A percentile compares a stretch with the other conserved stretches of the same genome.
Evolutionary conservation across 35 echinoderm and acorn worm genomes (phyloP).

Genomic region (Apostichopus parvimensis): DNA sequence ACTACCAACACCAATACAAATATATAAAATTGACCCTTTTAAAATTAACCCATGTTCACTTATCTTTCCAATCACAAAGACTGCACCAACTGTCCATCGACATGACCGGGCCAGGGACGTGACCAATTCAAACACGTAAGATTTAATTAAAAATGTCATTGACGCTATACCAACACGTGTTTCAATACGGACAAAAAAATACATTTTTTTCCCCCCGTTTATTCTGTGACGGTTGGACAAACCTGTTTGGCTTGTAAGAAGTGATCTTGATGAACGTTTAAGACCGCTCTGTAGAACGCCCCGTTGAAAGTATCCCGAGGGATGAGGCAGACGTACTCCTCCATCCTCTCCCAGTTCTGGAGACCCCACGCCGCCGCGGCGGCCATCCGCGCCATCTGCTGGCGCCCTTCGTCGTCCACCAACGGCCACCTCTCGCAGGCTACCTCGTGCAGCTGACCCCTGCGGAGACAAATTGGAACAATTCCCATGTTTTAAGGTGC

Average conservation of each 20-base stretch:
- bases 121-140: too few relatives aligned
- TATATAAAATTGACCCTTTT: too few relatives aligned
- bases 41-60: too few relatives aligned
- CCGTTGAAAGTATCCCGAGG: slow-evolving; percentile 91
- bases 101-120: too few relatives aligned
- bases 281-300: slow-evolving; percentile 92
- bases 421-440: slow-evolving; percentile 87
- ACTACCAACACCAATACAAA: too few relatives aligned
- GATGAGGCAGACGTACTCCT: slow-evolving; percentile 95
- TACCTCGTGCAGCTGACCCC: slow-evolving; percentile 90
- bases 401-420: slow-evolving; percentile 83
- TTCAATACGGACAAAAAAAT: too few relatives aligned
- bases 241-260: slow-evolving; percentile 93
- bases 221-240: neutral
- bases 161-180: too few relatives aligned
- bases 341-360: slow-evolving; percentile 97
- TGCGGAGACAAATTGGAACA: neutral
- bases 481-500: too few relatives aligned
- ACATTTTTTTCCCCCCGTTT: too few relatives aligned
- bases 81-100: too few relatives aligned
- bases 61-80: too few relatives aligned
- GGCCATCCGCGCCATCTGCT: slow-evolving; percentile 93
- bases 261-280: slow-evolving; percentile 96
- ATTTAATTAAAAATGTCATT: too few relatives aligned
- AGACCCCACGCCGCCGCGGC: slow-evolving; percentile 97